Percentiles rank a stretch among this genome's conserved stretches.
Evolutionary conservation across 2,113 vertebrate species (phyloP).

Genomic region (Etheostoma cragini): DNA sequence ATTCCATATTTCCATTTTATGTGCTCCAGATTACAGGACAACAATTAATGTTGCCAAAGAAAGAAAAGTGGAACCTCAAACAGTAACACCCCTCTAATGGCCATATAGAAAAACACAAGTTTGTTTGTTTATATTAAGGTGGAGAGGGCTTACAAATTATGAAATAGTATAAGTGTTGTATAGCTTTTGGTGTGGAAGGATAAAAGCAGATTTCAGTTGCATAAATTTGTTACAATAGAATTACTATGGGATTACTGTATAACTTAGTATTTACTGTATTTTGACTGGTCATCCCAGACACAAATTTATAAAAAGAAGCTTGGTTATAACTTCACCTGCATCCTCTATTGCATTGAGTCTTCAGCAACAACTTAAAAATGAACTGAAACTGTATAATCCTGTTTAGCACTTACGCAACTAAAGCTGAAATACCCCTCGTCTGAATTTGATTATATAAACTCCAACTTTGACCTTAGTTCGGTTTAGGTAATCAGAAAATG

Average conservation of each 20-base stretch:
- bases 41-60: too few relatives aligned
- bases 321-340: neutral
- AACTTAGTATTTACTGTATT: neutral
- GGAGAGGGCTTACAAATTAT: too few relatives aligned
- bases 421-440: constrained; percentile 2
- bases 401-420: constrained; percentile 11
- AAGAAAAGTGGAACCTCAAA: neutral
- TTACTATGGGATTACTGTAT: neutral
- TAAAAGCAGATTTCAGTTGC: neutral
- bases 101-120: too few relatives aligned
- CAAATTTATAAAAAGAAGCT: too few relatives aligned
- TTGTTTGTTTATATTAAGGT: too few relatives aligned
- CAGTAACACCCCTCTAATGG: neutral
- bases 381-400: neutral
- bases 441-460: constrained; percentile 19
- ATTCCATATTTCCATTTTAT: neutral
- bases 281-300: too few relatives aligned
- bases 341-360: neutral
- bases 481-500: constrained; percentile 6
- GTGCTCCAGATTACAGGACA: neutral
- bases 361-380: neutral
- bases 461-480: neutral
- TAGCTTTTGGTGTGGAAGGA: neutral
- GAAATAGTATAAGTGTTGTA: too few relatives aligned
- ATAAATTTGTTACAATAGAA: neutral